Percentiles rank a stretch among this genome's conserved stretches.
phyloP scores from a whole-genome alignment of 2,888 invertebrate species.

The Orthosia cruda region DNA sequence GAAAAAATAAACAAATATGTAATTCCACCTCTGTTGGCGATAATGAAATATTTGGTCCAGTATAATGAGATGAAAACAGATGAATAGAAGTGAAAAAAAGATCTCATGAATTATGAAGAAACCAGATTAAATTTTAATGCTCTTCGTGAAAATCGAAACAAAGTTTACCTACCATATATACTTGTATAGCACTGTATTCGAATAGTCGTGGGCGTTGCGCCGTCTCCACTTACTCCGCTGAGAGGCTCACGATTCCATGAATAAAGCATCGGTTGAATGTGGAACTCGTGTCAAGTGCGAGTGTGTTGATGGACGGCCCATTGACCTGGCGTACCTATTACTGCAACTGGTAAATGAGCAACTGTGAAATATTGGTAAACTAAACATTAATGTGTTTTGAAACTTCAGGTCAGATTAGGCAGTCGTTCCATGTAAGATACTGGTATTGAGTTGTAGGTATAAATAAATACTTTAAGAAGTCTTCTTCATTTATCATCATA shows the following conservation, averaged over 20 bases:
- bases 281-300: constrained; percentile 83
- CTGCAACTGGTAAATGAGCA: constrained; percentile 68
- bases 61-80: background rate
- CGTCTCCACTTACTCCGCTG: constrained; percentile 71
- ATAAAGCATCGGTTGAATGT: constrained; percentile 86
- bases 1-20: constrained; percentile 22
- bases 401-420: background rate
- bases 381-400: background rate
- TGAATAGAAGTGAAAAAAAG: constrained; percentile 3
- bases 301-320: constrained; percentile 80
- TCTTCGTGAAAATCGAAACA: constrained; percentile 13
- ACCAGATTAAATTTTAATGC: background rate
- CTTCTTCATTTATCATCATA: too few species aligned
- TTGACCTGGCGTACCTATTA: constrained; percentile 62
- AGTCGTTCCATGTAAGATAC: too few species aligned
- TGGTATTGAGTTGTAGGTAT: too few species aligned
- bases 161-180: background rate
- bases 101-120: background rate
- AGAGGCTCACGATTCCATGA: constrained; percentile 79
- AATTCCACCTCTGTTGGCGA: background rate
- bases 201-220: constrained; percentile 68
- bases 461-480: too few species aligned
- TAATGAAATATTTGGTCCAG: constrained; percentile 3
- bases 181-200: constrained; percentile 2
- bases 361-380: constrained; percentile 12